Conservation (phyloP, 2,113 vertebrate genomes). For the Albula glossodonta region DNA sequence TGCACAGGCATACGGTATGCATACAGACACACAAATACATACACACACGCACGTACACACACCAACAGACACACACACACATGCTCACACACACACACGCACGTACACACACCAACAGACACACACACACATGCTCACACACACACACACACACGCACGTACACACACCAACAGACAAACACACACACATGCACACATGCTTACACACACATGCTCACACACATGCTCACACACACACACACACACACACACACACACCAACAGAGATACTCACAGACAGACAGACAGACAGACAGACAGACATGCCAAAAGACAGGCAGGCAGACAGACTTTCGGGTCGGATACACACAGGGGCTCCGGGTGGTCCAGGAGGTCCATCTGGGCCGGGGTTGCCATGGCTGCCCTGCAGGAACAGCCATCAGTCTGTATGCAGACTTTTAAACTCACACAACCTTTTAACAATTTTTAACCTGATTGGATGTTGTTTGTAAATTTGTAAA, state of each 20-base stretch:
- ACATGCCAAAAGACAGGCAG: not conserved
- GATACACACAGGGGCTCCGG: conserved; percentile 71
- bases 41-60: not conserved
- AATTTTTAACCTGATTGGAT: no score
- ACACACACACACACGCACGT: not conserved
- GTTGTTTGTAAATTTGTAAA: not conserved
- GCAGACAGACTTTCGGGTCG: not conserved
- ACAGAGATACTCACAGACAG: conserved; percentile 66
- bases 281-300: conserved; percentile 45
- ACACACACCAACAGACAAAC: not conserved
- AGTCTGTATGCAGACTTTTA: not conserved
- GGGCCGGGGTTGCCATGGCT: not conserved
- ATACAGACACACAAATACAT: conserved; percentile 16
- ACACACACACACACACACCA: not conserved
- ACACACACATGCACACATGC: not conserved
- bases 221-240: no score
- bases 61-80: not conserved
- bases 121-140: not conserved
- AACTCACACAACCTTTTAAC: not conserved
- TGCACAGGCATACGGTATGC: not conserved
- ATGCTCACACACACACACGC: not conserved
- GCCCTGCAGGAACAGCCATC: not conserved
- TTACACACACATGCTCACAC: not conserved
- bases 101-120: not conserved
- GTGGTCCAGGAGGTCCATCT: conserved; percentile 64